phyloP scores from a whole-genome alignment of 2,888 invertebrate genomes.

The Hyppa rectilinea region DNA sequence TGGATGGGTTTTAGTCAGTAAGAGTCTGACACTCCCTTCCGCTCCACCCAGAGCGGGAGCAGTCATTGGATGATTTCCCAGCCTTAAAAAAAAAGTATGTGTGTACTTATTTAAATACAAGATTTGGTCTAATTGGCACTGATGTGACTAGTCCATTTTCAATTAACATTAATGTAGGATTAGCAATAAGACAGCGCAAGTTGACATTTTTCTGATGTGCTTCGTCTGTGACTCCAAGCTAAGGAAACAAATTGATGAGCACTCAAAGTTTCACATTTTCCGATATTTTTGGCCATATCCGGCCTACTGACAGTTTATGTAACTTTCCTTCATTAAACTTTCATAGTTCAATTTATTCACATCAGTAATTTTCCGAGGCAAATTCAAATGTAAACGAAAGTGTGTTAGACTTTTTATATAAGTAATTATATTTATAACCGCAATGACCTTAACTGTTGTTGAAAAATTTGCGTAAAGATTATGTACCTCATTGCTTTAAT shows the following conservation, averaged over 20 bases:
- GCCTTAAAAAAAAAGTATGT: no score
- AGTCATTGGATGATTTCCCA: no score
- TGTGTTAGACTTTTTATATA: constrained; percentile 11
- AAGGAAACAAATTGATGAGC: neutral
- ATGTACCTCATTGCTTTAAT: constrained; percentile 4
- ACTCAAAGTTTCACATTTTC: neutral
- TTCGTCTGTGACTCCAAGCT: neutral
- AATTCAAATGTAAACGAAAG: constrained; percentile 31
- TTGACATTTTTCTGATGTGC: neutral
- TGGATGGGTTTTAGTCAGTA: no score
- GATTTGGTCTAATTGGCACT: no score
- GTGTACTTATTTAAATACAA: no score
- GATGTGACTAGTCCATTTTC: neutral
- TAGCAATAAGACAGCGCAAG: neutral
- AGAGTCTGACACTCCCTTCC: no score
- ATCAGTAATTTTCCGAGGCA: constrained; percentile 13
- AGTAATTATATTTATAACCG: constrained; percentile 30
- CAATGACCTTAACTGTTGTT: constrained; percentile 1
- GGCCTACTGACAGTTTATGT: neutral
- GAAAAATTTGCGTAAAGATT: constrained; percentile 6
- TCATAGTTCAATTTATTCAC: constrained; percentile 8
- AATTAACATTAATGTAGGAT: neutral
- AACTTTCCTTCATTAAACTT: constrained; percentile 22
- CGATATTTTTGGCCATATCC: neutral
- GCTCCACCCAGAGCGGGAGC: no score